Percentiles rank a stretch among this genome's conserved stretches.
Evolutionary conservation across 2,113 vertebrate species (phyloP).

Genomic region (Apaloderma vittatum): DNA sequence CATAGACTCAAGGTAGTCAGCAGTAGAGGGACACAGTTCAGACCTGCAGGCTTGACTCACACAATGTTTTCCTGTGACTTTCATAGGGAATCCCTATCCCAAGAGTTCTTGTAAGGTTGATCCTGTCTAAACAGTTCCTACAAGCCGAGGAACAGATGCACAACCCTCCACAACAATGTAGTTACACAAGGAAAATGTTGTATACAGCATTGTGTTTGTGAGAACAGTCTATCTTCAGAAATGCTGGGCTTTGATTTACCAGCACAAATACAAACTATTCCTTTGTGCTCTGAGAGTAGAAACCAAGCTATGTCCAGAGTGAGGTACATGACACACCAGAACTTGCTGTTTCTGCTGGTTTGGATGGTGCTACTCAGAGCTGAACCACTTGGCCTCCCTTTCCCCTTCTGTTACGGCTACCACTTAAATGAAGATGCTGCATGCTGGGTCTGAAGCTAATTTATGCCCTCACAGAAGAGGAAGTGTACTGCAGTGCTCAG

Average conservation of each 20-base stretch:
- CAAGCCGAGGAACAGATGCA: neutral
- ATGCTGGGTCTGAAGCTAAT: neutral
- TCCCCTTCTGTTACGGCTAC: neutral
- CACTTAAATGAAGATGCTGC: neutral
- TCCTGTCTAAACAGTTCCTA: neutral
- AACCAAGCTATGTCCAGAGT: neutral
- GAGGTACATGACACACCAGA: neutral
- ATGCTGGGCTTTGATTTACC: neutral
- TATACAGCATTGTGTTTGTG: fast-evolving
- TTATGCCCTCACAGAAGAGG: neutral
- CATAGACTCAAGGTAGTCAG: neutral
- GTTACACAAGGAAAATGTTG: neutral
- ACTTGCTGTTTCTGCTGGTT: neutral
- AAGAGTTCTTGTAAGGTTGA: neutral
- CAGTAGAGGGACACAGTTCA: neutral
- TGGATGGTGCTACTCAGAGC: neutral
- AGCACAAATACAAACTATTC: neutral
- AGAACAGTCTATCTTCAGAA: neutral
- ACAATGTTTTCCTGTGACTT: neutral
- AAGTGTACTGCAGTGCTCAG: neutral
- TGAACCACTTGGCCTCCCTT: neutral
- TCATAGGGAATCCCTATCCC: neutral
- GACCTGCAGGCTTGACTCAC: neutral
- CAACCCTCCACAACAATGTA: neutral
- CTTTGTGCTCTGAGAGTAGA: neutral